A percentile compares a stretch with the other conserved stretches of the same genome.
Evolutionary conservation across 2,797 vertebrate genomes (phyloP).

Genomic region (Pelochelys cantorii): DNA sequence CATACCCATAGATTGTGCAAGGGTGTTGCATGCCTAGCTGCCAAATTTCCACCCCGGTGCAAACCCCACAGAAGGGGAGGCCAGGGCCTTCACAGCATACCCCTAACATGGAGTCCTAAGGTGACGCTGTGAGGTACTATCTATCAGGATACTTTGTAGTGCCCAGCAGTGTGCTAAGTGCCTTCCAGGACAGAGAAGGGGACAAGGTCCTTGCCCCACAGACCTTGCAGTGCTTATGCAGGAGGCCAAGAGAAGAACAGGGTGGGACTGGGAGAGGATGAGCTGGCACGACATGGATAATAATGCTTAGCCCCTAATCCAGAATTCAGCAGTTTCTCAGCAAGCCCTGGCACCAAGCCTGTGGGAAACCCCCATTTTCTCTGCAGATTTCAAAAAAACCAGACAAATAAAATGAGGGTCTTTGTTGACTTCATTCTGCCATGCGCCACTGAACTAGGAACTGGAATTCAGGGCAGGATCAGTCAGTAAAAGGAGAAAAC

Average conservation of each 20-base stretch:
- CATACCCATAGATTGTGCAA: not conserved
- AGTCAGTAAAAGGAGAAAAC: not conserved
- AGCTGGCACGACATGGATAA: not conserved
- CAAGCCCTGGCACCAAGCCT: not conserved
- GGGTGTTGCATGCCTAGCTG: not conserved
- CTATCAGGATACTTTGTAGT: not conserved
- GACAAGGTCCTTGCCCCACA: not conserved
- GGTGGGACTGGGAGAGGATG: not conserved
- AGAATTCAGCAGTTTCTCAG: not conserved
- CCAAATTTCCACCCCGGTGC: not conserved
- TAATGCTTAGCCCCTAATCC: not conserved
- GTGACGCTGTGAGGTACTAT: not conserved
- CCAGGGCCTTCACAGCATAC: not conserved
- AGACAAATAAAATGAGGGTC: not conserved
- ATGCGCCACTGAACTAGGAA: not conserved
- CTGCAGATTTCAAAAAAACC: not conserved
- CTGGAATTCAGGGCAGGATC: not conserved
- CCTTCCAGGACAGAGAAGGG: not conserved
- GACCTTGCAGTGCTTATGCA: not conserved
- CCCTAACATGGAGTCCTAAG: not conserved
- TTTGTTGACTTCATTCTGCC: not conserved
- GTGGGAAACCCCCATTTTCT: not conserved
- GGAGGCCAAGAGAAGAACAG: not conserved
- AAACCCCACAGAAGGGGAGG: not conserved
- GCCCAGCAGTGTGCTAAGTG: not conserved